Conservation (phyloP, 1,140 invertebrate species). For the Nephila pilipes region DNA sequence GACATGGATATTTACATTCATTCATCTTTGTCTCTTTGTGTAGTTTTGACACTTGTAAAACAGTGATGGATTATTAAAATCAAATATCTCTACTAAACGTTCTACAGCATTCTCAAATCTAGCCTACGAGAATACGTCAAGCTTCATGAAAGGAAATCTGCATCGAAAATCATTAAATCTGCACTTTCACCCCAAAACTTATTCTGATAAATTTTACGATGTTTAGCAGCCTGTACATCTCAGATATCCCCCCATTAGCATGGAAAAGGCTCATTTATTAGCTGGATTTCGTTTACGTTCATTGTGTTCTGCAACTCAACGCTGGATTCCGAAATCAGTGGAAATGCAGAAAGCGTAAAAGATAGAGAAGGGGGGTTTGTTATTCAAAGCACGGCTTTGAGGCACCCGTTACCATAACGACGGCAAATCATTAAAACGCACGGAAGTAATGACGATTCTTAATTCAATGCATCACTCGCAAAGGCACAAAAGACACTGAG, state of each 20-base stretch:
- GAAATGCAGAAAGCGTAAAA: background rate
- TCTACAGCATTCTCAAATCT: too few relatives aligned
- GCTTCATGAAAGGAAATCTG: too few relatives aligned
- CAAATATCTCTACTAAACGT: too few relatives aligned
- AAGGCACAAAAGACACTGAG: too few relatives aligned
- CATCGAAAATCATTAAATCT: too few relatives aligned
- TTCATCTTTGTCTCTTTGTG: too few relatives aligned
- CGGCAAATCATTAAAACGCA: background rate
- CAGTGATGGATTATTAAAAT: too few relatives aligned
- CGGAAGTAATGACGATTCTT: background rate
- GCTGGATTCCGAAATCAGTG: background rate
- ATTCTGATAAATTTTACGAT: too few relatives aligned
- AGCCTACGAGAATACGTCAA: too few relatives aligned
- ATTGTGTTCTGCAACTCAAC: background rate
- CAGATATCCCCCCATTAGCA: background rate
- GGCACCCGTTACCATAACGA: conserved; percentile 13
- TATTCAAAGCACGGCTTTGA: background rate
- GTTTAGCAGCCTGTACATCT: background rate
- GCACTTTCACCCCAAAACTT: too few relatives aligned
- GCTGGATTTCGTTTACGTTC: background rate
- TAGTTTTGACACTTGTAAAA: too few relatives aligned
- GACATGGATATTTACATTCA: too few relatives aligned
- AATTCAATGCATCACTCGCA: background rate
- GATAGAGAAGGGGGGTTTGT: background rate
- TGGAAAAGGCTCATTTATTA: background rate